Evolutionary conservation across 2,113 vertebrate species (phyloP).

Genomic region (Gasterosteus aculeatus): DNA sequence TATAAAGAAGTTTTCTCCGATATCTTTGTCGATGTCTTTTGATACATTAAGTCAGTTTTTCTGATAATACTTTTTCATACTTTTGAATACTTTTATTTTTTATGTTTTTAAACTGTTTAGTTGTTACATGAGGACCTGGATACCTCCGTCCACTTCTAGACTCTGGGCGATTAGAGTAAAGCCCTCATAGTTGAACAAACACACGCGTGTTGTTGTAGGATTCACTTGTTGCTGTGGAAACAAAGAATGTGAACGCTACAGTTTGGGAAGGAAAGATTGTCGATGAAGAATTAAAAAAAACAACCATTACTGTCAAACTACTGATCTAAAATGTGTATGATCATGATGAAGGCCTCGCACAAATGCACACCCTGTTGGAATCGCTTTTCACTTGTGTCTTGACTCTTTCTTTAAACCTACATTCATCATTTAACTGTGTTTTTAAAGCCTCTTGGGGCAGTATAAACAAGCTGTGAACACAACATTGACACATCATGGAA

Average conservation of each 20-base stretch:
- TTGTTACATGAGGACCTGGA: background rate
- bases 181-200: constrained; percentile 22
- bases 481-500: background rate
- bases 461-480: background rate
- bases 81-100: background rate
- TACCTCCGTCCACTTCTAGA: background rate
- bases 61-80: background rate
- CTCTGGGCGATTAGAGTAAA: constrained; percentile 1
- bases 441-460: too few species aligned
- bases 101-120: background rate
- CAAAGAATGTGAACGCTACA: background rate
- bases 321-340: background rate
- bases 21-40: background rate
- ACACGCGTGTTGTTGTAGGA: background rate
- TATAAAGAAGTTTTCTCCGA: background rate
- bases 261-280: background rate
- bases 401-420: background rate
- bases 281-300: background rate
- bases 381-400: background rate
- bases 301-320: background rate
- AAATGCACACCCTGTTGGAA: background rate
- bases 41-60: background rate
- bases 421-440: background rate
- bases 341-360: background rate
- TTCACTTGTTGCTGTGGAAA: constrained; percentile 20